phyloP scores from a whole-genome alignment of 2,797 vertebrate genomes.

The Parotocinclus haroldoi region DNA sequence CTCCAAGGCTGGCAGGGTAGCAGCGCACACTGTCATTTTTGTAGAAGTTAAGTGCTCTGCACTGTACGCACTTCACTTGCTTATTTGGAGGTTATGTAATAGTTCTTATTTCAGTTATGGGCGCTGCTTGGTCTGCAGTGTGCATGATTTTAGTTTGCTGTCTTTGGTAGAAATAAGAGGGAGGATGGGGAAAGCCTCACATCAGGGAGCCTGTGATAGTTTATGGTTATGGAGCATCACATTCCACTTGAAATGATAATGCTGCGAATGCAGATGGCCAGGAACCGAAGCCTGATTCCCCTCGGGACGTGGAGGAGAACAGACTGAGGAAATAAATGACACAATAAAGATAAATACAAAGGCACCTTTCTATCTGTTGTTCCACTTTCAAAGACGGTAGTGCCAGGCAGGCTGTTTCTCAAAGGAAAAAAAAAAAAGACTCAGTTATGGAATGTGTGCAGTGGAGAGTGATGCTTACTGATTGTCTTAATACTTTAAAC shows the following conservation, averaged over 20 bases:
- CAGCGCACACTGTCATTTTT: constrained; percentile 57
- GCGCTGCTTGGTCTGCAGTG: constrained; percentile 42
- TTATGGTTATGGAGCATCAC: constrained; percentile 22
- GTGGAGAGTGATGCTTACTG: constrained; percentile 17
- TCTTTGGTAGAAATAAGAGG: not conserved
- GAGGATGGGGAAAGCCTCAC: constrained; percentile 23
- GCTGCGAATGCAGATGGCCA: constrained; percentile 40
- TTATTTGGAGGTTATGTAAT: constrained; percentile 58
- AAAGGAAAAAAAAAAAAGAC: constrained; percentile 24
- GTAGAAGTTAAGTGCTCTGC: constrained; percentile 57
- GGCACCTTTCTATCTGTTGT: constrained; percentile 14
- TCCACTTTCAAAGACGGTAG: constrained; percentile 4
- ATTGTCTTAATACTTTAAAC: constrained; percentile 50
- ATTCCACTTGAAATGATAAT: constrained; percentile 49
- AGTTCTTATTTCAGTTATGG: constrained; percentile 36
- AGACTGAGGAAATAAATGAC: constrained; percentile 24
- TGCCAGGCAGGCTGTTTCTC: constrained; percentile 19
- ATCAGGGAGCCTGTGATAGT: constrained; percentile 11
- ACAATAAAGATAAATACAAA: constrained; percentile 14
- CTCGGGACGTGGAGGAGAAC: constrained; percentile 37
- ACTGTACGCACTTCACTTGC: constrained; percentile 45
- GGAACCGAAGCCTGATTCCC: constrained; percentile 33
- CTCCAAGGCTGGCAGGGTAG: constrained; percentile 51
- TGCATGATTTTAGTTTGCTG: constrained; percentile 25
- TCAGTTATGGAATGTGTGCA: constrained; percentile 31